Conservation (phyloP, 2,113 vertebrate species). For the human (Homo sapiens) region DNA sequence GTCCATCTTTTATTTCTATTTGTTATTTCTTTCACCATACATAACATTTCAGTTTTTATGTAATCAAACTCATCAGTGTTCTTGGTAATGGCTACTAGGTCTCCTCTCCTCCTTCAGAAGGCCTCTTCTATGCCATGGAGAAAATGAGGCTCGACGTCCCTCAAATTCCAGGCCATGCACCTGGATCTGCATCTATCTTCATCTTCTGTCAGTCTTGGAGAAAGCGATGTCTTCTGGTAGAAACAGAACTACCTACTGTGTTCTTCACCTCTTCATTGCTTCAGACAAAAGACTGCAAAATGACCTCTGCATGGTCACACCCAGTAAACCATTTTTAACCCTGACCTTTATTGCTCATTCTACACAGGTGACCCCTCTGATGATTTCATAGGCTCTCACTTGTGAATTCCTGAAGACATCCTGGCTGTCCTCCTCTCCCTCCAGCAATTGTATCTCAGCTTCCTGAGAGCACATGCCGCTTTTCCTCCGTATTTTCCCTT, state of each 20-base stretch:
- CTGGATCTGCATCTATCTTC: too few relatives aligned
- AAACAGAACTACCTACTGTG: background rate
- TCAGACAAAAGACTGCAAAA: background rate
- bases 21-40: background rate
- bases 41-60: background rate
- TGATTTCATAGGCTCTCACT: background rate
- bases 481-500: background rate
- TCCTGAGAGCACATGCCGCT: background rate
- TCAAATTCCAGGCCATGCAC: background rate
- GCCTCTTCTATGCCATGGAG: background rate
- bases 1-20: background rate
- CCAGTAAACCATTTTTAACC: background rate
- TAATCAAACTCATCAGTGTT: background rate
- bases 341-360: background rate
- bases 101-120: background rate
- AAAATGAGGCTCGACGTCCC: background rate
- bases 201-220: background rate
- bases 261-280: background rate
- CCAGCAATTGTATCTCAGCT: background rate
- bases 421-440: background rate
- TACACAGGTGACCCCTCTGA: background rate
- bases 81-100: background rate
- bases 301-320: background rate
- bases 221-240: background rate
- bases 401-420: background rate